phyloP scores from a whole-genome alignment of 2,797 vertebrate genomes.

The Morus bassanus region DNA sequence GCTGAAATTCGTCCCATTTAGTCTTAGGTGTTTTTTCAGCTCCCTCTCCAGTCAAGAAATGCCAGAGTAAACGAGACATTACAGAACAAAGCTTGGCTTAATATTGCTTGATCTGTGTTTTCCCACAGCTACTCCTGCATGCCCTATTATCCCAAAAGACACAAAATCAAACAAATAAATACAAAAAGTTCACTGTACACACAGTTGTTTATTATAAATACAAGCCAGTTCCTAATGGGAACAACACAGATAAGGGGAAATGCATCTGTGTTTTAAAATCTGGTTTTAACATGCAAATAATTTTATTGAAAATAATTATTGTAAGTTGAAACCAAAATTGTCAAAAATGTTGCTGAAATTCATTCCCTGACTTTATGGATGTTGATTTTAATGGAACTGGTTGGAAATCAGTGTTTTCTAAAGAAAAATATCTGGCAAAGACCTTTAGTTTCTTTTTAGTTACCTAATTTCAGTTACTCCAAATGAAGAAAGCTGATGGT shows the following conservation, averaged over 20 bases:
- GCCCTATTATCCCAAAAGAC: not conserved
- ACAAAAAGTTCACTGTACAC: not conserved
- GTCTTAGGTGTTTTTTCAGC: not conserved
- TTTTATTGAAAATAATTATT: not conserved
- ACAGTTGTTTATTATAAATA: not conserved
- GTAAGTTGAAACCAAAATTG: not conserved
- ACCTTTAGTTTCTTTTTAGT: not conserved
- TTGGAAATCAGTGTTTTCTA: not conserved
- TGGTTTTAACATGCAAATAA: not conserved
- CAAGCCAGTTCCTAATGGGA: not conserved
- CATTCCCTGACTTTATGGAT: not conserved
- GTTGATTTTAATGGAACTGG: not conserved
- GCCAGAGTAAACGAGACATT: not conserved
- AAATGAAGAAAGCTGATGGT: not conserved
- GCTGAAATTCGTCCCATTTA: not conserved
- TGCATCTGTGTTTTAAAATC: not conserved
- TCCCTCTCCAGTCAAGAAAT: not conserved
- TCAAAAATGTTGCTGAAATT: not conserved
- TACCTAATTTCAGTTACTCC: not conserved
- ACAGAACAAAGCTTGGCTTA: not conserved
- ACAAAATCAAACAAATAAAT: not conserved
- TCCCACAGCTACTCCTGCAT: not conserved
- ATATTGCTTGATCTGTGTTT: not conserved
- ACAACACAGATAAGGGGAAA: not conserved
- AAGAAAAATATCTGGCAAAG: not conserved